A percentile compares a stretch with the other conserved stretches of the same genome.
Evolutionary conservation across 1,140 invertebrate genomes (phyloP).

Genomic region (Anoplolepis gracilipes): DNA sequence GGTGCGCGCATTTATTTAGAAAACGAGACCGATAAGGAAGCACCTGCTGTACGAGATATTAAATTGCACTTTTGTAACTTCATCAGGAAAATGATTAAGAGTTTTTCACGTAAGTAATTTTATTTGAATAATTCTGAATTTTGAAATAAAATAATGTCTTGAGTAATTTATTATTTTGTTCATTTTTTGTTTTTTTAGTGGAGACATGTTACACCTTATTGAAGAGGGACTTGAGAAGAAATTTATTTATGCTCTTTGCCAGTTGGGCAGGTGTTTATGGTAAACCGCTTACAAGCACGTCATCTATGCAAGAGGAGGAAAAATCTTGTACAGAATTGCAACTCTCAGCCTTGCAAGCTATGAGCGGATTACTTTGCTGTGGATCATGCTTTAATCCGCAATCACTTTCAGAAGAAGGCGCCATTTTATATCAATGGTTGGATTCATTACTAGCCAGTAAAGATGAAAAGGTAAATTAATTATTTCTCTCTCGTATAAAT

Average conservation of each 20-base stretch:
- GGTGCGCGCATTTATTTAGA: constrained; percentile 96
- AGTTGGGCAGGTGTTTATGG: constrained; percentile 96
- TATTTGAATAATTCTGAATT: constrained; percentile 1
- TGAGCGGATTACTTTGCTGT: constrained; percentile 97
- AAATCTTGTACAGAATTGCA: constrained; percentile 88
- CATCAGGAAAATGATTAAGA: constrained; percentile 96
- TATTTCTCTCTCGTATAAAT: not conserved
- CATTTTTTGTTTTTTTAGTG: constrained; percentile 88
- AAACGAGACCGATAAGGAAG: constrained; percentile 95
- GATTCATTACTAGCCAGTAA: constrained; percentile 95
- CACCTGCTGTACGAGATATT: constrained; percentile 92
- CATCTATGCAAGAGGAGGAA: constrained; percentile 79
- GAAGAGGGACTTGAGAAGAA: constrained; percentile 94
- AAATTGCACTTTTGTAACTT: constrained; percentile 98
- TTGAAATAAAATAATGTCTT: not conserved
- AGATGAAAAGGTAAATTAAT: constrained; percentile 92
- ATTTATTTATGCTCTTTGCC: constrained; percentile 96
- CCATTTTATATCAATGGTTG: constrained; percentile 96
- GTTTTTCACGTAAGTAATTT: constrained; percentile 92
- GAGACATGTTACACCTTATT: constrained; percentile 94
- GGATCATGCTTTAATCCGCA: constrained; percentile 96
- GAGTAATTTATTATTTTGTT: not conserved
- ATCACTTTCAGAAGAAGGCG: constrained; percentile 95
- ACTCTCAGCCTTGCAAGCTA: constrained; percentile 92
- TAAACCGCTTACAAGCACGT: constrained; percentile 84